phyloP scores from a whole-genome alignment of 2,113 vertebrate species.

The Sander vitreus region DNA sequence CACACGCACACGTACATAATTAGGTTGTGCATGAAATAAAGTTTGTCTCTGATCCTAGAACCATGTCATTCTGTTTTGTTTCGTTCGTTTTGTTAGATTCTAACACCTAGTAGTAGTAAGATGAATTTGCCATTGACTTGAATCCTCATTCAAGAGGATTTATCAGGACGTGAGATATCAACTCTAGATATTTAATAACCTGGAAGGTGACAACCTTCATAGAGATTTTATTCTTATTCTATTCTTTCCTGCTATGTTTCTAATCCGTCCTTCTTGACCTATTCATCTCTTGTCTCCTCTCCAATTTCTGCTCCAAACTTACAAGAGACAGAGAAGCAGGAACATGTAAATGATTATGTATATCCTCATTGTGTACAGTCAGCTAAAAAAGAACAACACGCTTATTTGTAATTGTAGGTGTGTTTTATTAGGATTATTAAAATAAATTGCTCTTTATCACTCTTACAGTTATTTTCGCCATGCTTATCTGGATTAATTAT shows the following conservation, averaged over 20 bases:
- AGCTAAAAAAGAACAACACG: not conserved
- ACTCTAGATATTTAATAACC: not conserved
- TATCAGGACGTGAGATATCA: not conserved
- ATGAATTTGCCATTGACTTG: not conserved
- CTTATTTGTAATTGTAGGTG: conserved; percentile 4
- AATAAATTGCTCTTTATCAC: conserved; percentile 11
- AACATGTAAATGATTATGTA: conserved; percentile 6
- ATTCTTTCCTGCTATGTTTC: not conserved
- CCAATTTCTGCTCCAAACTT: not conserved
- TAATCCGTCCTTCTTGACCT: not conserved
- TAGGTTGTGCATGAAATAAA: not conserved
- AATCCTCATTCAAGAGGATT: not conserved
- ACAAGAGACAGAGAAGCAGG: not conserved
- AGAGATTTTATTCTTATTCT: not conserved
- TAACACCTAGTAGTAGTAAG: not conserved
- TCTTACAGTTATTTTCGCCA: not conserved
- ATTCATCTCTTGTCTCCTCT: not conserved
- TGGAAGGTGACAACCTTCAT: not conserved
- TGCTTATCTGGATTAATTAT: conserved; percentile 25
- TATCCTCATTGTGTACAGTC: not conserved
- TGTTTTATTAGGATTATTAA: not conserved
- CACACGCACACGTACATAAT: no score
- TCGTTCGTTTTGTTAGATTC: not conserved
- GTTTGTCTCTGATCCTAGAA: not conserved
- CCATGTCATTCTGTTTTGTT: not conserved